These are phyloP conservation scores for Ormyrus rosae DNA, from an alignment of 2,888 invertebrate species.

Conservation along the genomic window DNA sequence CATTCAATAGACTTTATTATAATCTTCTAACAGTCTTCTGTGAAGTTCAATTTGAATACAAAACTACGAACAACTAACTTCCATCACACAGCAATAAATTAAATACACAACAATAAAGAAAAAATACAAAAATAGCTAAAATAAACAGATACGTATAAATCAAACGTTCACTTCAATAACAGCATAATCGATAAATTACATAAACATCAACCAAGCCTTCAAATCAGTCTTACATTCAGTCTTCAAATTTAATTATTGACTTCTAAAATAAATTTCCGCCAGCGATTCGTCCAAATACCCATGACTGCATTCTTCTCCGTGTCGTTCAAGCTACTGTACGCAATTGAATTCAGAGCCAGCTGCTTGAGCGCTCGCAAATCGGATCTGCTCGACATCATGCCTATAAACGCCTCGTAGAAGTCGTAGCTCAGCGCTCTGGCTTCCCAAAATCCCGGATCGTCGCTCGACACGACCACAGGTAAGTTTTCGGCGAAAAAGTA, in stretches of 20 bases:
- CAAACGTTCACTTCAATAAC: too few relatives aligned
- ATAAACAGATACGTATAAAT: too few relatives aligned
- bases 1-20: too few relatives aligned
- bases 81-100: too few relatives aligned
- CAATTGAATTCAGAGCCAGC: slow-evolving; percentile 85
- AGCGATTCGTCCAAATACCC: slow-evolving; percentile 78
- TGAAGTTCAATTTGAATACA: too few relatives aligned
- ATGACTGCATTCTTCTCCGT: slow-evolving; percentile 74
- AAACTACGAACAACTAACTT: too few relatives aligned
- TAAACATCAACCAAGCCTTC: too few relatives aligned
- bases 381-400: slow-evolving; percentile 82
- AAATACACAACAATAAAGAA: too few relatives aligned
- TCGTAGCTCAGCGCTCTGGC: slow-evolving; percentile 85
- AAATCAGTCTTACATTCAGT: too few relatives aligned
- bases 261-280: slow-evolving; percentile 78
- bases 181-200: too few relatives aligned
- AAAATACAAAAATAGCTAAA: too few relatives aligned
- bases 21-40: too few relatives aligned
- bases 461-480: slow-evolving; percentile 86
- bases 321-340: slow-evolving; percentile 80
- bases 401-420: slow-evolving; percentile 87
- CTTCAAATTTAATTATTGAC: neutral
- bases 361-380: slow-evolving; percentile 85
- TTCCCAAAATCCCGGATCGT: slow-evolving; percentile 88
- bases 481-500: slow-evolving; percentile 81